phyloP scores from a whole-genome alignment of 2,888 invertebrate genomes.

The Amphiduros pacificus region DNA sequence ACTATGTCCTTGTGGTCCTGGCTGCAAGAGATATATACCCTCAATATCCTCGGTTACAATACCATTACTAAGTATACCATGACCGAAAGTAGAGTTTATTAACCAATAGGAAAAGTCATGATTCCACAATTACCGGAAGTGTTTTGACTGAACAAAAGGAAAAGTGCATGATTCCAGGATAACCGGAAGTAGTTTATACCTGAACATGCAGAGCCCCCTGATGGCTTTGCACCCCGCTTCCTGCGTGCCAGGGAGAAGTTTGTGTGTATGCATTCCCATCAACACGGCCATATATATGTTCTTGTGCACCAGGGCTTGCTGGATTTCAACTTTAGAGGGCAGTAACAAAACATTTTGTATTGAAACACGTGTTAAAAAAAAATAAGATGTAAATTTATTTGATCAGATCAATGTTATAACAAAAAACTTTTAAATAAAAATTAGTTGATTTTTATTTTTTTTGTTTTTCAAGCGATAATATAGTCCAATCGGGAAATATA shows the following conservation, averaged over 20 bases:
- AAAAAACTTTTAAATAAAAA: too few relatives aligned
- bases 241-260: slow-evolving; percentile 3
- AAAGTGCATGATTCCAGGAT: too few relatives aligned
- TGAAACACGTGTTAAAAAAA: neutral
- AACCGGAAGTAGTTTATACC: slow-evolving; percentile 11
- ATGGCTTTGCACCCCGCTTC: slow-evolving; percentile 14
- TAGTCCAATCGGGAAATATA: too few relatives aligned
- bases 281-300: slow-evolving; percentile 45
- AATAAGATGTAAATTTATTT: neutral
- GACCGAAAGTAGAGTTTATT: too few relatives aligned
- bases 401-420: neutral
- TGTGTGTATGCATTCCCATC: slow-evolving; percentile 36
- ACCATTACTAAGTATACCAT: neutral
- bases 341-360: neutral
- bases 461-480: too few relatives aligned
- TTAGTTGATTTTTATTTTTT: too few relatives aligned
- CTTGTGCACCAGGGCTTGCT: slow-evolving; percentile 38
- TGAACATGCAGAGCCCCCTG: slow-evolving; percentile 21
- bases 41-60: neutral
- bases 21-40: neutral
- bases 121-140: too few relatives aligned
- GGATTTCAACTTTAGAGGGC: slow-evolving; percentile 6
- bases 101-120: too few relatives aligned
- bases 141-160: neutral
- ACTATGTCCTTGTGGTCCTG: slow-evolving; percentile 12